Evolutionary conservation across 1,140 invertebrate species (phyloP), one percentile per base, ranked within the genome.

Genomic region (Mya arenaria): DNA sequence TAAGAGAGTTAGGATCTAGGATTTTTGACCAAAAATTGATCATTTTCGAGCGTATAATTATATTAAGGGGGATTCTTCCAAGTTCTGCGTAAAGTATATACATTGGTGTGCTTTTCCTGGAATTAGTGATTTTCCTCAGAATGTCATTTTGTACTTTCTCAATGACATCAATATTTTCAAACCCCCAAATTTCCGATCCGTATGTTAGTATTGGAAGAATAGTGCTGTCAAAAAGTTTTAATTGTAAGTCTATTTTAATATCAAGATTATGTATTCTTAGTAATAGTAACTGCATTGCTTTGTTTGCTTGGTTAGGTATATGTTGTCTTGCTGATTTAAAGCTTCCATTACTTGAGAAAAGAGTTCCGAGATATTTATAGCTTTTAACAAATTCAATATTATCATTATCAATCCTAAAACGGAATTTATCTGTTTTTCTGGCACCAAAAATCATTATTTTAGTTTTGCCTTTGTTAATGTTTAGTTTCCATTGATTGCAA

Each of bases 221-320:
- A 52, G 68, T 71, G 44, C 55, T n/a, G 34, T 71, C 68, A 71
- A 71, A 28, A 30, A 71, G 44, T 55, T 71, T 71, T 25, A 71
- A 13, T 52, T 41, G 23, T 15, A 71, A 32, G 55, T 71, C 68
- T n/a, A 52, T 5, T 5, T 41, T 39, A 34, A 71, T 30, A 30
- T 71, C 68, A 4, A 28, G 19, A 23, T 66, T 66, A 66, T 39
- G 37, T 6, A 15, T 32, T 37, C 28, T 13, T 37, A n/a, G 25
- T n/a, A 19, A 39, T 13, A 66, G 32, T 3, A 6, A n/a, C 37
- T 66, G 10, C 36, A 66, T 6, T 5, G 63, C 63, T 39, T 66
- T 66, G 8, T 37, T 66, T 37, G 63, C 32, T 39, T 66, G 13
- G 15, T 63, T 30, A n/a, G n/a, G n/a, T n/a, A n/a, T n/a, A n/a